Conservation (phyloP, 2,113 vertebrate species). For the Rhinopomastus cyanomelas region DNA sequence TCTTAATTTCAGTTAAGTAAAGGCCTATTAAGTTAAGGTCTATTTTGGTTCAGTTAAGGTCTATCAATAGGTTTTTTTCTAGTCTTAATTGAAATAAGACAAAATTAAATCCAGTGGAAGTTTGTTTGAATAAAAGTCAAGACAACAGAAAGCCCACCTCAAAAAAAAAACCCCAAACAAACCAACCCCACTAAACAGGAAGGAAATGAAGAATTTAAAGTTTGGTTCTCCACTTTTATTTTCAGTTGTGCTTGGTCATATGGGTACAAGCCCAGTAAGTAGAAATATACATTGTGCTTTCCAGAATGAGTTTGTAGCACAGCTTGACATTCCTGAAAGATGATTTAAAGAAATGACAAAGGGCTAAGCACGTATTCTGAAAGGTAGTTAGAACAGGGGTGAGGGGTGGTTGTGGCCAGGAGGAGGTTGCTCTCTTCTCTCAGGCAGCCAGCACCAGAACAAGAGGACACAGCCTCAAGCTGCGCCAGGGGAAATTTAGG, state of each 20-base stretch:
- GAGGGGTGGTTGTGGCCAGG: too few species aligned
- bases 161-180: accelerated
- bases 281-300: neutral
- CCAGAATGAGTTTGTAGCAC: neutral
- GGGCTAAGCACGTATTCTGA: neutral
- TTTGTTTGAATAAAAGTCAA: neutral
- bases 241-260: neutral
- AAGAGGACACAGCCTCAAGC: too few species aligned
- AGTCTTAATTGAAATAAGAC: neutral
- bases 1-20: too few species aligned
- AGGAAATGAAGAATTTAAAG: neutral
- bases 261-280: neutral
- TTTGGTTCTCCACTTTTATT: neutral
- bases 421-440: too few species aligned
- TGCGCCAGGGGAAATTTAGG: too few species aligned
- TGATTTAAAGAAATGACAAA: neutral
- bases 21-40: too few species aligned
- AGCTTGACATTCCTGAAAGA: neutral
- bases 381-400: neutral
- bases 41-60: neutral
- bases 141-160: too few species aligned
- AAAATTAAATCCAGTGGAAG: neutral
- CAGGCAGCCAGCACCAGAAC: too few species aligned
- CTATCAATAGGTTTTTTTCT: neutral
- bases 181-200: too few species aligned